Evolutionary conservation across 2,797 vertebrate species (phyloP).

Genomic region (Valencia hispanica): DNA sequence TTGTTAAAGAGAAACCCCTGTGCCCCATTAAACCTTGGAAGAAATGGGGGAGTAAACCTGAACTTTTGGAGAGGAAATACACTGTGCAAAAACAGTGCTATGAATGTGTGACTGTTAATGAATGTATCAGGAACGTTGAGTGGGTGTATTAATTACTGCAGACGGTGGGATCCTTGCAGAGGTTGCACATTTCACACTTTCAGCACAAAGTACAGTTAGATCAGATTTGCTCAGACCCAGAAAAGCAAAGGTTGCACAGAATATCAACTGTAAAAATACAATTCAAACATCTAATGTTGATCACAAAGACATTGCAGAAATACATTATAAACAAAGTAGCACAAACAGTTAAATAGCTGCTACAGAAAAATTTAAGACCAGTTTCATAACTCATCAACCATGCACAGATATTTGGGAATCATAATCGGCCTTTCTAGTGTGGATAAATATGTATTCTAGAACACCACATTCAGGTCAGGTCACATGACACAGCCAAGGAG

Average conservation of each 20-base stretch:
- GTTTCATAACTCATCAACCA: no score
- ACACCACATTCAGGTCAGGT: no score
- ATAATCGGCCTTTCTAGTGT: no score
- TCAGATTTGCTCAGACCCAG: slow-evolving; percentile 18
- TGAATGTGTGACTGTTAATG: slow-evolving; percentile 33
- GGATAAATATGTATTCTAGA: no score
- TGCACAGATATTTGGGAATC: no score
- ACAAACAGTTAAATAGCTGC: no score
- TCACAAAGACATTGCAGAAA: no score
- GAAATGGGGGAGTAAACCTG: slow-evolving; percentile 31
- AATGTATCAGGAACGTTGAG: slow-evolving; percentile 24
- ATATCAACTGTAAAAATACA: slow-evolving; percentile 2
- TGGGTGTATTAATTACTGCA: slow-evolving; percentile 38
- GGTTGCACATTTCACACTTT: slow-evolving; percentile 53
- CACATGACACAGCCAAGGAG: no score
- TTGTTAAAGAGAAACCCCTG: slow-evolving; percentile 33
- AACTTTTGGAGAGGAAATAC: slow-evolving; percentile 18
- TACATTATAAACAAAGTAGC: no score
- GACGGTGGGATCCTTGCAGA: slow-evolving; percentile 10
- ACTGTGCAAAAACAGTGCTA: slow-evolving; percentile 24
- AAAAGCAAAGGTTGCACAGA: slow-evolving; percentile 11
- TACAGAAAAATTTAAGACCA: no score
- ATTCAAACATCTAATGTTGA: not conserved
- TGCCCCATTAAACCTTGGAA: slow-evolving; percentile 27
- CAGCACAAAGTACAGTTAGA: slow-evolving; percentile 46